A percentile compares a stretch with the other conserved stretches of the same genome.
Evolutionary conservation across 1,140 invertebrate genomes (phyloP).

Genomic region (Trachelipus rathkii): DNA sequence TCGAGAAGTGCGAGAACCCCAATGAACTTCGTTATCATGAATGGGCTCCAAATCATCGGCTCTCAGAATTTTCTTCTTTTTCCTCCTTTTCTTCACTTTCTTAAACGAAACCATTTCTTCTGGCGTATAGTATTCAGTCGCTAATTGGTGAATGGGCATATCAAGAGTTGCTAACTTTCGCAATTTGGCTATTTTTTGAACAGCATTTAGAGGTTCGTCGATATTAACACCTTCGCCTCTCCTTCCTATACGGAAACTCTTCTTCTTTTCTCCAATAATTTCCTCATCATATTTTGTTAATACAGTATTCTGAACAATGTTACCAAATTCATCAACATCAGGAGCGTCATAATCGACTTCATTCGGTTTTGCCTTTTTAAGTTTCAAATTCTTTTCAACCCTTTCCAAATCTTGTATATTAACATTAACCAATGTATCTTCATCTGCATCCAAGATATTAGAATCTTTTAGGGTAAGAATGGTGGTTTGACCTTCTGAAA

Average conservation of each 20-base stretch:
- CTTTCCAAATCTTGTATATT: constrained; percentile 91
- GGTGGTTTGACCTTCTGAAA: constrained; percentile 77
- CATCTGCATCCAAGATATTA: constrained; percentile 76
- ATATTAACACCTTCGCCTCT: constrained; percentile 32
- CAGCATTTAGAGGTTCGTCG: constrained; percentile 49
- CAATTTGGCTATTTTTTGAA: constrained; percentile 49
- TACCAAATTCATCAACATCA: constrained; percentile 74
- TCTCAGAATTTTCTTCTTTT: constrained; percentile 53
- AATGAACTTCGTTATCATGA: constrained; percentile 46
- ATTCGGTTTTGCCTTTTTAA: constrained; percentile 47
- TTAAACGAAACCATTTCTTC: constrained; percentile 83
- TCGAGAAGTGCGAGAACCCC: constrained; percentile 42
- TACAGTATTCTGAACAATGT: constrained; percentile 63
- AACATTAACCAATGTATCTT: constrained; percentile 90
- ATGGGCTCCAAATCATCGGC: constrained; percentile 59
- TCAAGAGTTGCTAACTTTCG: constrained; percentile 55
- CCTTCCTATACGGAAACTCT: constrained; percentile 63
- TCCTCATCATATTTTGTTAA: constrained; percentile 95
- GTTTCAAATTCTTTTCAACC: constrained; percentile 62
- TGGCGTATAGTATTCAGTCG: constrained; percentile 82
- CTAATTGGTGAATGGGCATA: constrained; percentile 64
- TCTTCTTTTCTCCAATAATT: constrained; percentile 71
- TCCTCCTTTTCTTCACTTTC: constrained; percentile 86
- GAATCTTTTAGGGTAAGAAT: constrained; percentile 93
- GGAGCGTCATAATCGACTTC: constrained; percentile 84